phyloP scores from a whole-genome alignment of 2,888 invertebrate species.

The Hoplodrina ambigua region DNA sequence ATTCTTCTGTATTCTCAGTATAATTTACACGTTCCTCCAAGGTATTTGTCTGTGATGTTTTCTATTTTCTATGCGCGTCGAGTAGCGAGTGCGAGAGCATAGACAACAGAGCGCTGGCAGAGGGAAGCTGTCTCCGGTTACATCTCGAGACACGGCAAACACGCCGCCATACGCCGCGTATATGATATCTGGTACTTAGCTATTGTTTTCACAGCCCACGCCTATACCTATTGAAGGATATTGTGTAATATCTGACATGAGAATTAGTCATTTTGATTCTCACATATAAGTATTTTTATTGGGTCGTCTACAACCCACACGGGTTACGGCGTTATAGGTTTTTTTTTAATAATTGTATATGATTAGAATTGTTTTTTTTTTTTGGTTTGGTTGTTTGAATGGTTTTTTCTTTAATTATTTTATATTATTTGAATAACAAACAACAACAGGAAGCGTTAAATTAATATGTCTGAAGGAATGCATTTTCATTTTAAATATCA shows the following conservation, averaged over 20 bases:
- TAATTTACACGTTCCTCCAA: constrained; percentile 51
- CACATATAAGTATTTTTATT: neutral
- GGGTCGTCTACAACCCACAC: neutral
- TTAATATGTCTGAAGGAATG: too few relatives aligned
- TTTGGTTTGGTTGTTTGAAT: too few relatives aligned
- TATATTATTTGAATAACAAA: too few relatives aligned
- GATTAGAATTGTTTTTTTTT: too few relatives aligned
- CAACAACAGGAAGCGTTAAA: too few relatives aligned
- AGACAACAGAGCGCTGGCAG: constrained; percentile 83
- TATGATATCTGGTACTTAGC: constrained; percentile 64
- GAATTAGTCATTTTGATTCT: constrained; percentile 17
- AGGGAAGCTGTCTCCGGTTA: constrained; percentile 79
- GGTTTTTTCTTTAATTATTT: too few relatives aligned
- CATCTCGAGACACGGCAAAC: constrained; percentile 69
- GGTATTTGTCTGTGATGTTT: constrained; percentile 59
- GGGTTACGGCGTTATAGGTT: too few relatives aligned
- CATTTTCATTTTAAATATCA: too few relatives aligned
- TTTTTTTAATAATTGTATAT: too few relatives aligned
- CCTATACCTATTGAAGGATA: constrained; percentile 16
- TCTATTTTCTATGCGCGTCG: constrained; percentile 63
- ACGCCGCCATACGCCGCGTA: constrained; percentile 54
- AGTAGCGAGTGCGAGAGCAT: constrained; percentile 75
- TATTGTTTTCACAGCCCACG: constrained; percentile 65
- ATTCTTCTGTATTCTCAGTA: constrained; percentile 49
- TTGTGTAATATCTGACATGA: constrained; percentile 20